A percentile compares a stretch with the other conserved stretches of the same genome.
These are phyloP conservation scores for Candoia aspera DNA, from an alignment of 2,113 vertebrate species.

Conservation along the genomic window DNA sequence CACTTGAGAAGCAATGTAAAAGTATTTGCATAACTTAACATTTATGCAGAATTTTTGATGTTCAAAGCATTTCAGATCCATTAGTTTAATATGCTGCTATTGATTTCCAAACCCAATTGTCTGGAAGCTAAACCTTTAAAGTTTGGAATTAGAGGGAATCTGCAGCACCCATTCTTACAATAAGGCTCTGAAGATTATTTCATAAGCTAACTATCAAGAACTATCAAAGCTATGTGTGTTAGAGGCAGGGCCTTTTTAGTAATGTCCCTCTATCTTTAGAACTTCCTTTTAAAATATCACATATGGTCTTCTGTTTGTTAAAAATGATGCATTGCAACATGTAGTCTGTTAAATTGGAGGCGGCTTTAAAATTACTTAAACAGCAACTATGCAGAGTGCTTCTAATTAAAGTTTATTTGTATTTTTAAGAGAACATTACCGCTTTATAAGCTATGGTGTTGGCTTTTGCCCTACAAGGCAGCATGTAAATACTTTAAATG, in stretches of 20 bases:
- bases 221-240: not conserved
- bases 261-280: not conserved
- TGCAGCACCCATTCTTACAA: not conserved
- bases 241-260: not conserved
- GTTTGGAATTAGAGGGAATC: not conserved
- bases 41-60: slow-evolving; percentile 5
- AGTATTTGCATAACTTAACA: slow-evolving; percentile 17
- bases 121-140: not conserved
- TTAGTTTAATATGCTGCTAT: not conserved
- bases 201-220: not conserved
- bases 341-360: not conserved
- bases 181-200: not conserved
- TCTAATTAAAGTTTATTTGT: not conserved
- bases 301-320: not conserved
- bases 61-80: slow-evolving; percentile 7
- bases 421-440: not conserved
- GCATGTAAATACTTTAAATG: not conserved
- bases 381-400: too few species aligned
- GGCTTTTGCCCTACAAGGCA: not conserved
- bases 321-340: not conserved
- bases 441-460: not conserved
- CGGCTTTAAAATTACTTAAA: not conserved
- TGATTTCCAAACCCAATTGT: not conserved
- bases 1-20: slow-evolving; percentile 1
- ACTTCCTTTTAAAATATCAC: not conserved